phyloP scores from a whole-genome alignment of 2,797 vertebrate species.

The Eulemur albifrons region DNA sequence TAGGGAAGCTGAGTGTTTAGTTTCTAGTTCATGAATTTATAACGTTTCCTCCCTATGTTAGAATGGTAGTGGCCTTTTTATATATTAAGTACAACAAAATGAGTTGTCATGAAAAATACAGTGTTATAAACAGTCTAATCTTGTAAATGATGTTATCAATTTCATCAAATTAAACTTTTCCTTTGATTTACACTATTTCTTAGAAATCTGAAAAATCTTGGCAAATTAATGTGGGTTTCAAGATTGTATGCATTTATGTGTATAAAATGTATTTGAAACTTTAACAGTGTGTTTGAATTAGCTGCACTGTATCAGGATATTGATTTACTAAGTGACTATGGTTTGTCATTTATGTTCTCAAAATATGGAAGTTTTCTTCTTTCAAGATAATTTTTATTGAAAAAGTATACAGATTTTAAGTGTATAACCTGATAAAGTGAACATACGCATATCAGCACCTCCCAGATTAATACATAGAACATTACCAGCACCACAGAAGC shows the following conservation, averaged over 20 bases:
- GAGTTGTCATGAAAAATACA: neutral
- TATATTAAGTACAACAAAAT: neutral
- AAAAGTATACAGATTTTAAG: neutral
- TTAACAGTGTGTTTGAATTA: neutral
- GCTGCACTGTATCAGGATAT: neutral
- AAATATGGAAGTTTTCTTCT: neutral
- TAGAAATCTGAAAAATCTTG: slow-evolving; percentile 4
- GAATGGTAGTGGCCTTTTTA: neutral
- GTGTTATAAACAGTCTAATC: neutral
- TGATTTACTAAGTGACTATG: neutral
- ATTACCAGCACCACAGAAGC: neutral
- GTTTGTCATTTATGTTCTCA: slow-evolving; percentile 40
- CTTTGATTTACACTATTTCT: slow-evolving; percentile 20
- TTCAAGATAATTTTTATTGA: slow-evolving; percentile 37
- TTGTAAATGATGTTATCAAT: slow-evolving; percentile 1
- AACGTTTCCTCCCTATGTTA: neutral
- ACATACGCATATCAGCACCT: neutral
- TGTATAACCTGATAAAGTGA: neutral
- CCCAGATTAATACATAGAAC: neutral
- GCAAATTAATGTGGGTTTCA: slow-evolving; percentile 19
- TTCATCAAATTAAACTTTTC: slow-evolving; percentile 10
- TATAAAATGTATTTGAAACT: slow-evolving; percentile 33
- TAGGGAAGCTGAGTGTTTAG: neutral
- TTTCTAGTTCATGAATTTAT: slow-evolving; percentile 16
- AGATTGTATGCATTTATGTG: neutral